phyloP scores from a whole-genome alignment of 2,797 vertebrate genomes.

The Typhlichthys subterraneus region DNA sequence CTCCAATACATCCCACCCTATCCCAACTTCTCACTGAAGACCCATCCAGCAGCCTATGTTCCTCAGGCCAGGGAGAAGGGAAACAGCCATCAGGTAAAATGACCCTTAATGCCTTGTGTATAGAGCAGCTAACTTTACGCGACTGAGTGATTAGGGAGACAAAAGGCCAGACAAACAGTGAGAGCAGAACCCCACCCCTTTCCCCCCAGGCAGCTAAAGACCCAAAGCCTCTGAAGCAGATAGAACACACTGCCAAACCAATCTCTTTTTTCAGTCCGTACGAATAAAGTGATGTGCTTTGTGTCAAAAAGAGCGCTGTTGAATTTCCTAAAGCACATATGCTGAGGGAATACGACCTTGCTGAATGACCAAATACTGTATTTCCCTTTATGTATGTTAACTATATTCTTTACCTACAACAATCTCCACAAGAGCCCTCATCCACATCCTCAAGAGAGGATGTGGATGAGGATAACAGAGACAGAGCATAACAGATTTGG shows the following conservation, averaged over 20 bases:
- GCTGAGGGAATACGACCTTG: too few relatives aligned
- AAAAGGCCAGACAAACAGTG: slow-evolving; percentile 62
- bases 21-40: neutral
- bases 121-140: slow-evolving; percentile 64
- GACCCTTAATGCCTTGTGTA: slow-evolving; percentile 71
- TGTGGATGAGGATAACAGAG: too few relatives aligned
- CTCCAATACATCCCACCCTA: too few relatives aligned
- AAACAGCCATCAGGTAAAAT: slow-evolving; percentile 68
- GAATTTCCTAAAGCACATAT: too few relatives aligned
- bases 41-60: slow-evolving; percentile 31
- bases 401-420: neutral
- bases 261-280: neutral
- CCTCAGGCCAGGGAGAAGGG: slow-evolving; percentile 41
- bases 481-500: slow-evolving; percentile 47
- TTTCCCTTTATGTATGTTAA: too few relatives aligned
- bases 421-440: slow-evolving; percentile 13
- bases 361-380: too few relatives aligned
- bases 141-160: slow-evolving; percentile 67
- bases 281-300: too few relatives aligned
- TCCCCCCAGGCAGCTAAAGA: slow-evolving; percentile 32
- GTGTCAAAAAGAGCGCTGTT: too few relatives aligned
- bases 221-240: slow-evolving; percentile 23
- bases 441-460: slow-evolving; percentile 22
- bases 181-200: slow-evolving; percentile 34
- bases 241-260: neutral